Conservation (phyloP, 2,113 vertebrate genomes). For the Oryzias celebensis region DNA sequence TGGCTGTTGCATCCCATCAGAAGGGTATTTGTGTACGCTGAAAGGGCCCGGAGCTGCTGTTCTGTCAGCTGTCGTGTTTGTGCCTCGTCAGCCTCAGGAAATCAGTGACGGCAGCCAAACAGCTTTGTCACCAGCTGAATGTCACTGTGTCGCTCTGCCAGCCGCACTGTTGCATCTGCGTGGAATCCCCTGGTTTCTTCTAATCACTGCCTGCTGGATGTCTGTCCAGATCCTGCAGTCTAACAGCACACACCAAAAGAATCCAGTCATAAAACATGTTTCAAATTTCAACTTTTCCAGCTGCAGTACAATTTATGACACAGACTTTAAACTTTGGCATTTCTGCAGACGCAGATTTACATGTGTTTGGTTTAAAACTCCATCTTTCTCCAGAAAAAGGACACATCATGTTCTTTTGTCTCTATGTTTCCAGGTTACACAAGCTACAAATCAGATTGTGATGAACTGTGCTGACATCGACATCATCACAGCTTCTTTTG, state of each 20-base stretch:
- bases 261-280: too few relatives aligned
- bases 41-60: background rate
- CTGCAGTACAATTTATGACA: too few relatives aligned
- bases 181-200: too few relatives aligned
- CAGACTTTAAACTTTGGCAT: too few relatives aligned
- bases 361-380: too few relatives aligned
- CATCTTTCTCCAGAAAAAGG: too few relatives aligned
- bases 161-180: too few relatives aligned
- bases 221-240: too few relatives aligned
- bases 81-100: background rate
- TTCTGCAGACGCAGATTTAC: too few relatives aligned
- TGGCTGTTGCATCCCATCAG: background rate
- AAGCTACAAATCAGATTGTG: slow-evolving; percentile 97
- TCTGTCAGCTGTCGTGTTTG: background rate
- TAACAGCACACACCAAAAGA: too few relatives aligned
- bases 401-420: slow-evolving; percentile 8
- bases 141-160: slow-evolving; percentile 4
- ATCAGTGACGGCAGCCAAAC: background rate
- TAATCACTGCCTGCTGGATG: too few relatives aligned
- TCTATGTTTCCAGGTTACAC: slow-evolving; percentile 85
- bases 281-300: too few relatives aligned
- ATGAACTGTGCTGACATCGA: slow-evolving; percentile 99
- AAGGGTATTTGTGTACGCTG: background rate
- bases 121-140: slow-evolving; percentile 22
- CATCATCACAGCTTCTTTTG: slow-evolving; percentile 97